phyloP scores from a whole-genome alignment of 2,113 vertebrate species.

The Nanorana parkeri region DNA sequence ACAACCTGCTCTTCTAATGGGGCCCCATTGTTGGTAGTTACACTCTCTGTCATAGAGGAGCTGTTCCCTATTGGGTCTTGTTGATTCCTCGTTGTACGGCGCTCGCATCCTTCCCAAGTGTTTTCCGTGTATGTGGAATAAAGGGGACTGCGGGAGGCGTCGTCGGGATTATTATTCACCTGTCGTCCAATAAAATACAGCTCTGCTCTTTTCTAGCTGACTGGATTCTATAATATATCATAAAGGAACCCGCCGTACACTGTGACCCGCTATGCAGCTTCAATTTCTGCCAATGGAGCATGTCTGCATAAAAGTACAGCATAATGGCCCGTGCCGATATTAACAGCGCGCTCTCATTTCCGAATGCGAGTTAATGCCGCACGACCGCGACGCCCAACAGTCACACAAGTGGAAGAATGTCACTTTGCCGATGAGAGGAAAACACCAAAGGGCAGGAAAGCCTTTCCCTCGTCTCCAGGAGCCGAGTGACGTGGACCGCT shows the following conservation, averaged over 20 bases:
- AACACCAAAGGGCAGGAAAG: conserved; percentile 19
- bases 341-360: conserved; percentile 52
- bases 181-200: conserved; percentile 66
- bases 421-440: not conserved
- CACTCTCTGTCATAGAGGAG: too few relatives aligned
- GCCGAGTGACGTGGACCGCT: too few relatives aligned
- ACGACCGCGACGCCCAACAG: conserved; percentile 10
- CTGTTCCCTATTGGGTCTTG: too few relatives aligned
- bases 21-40: too few relatives aligned
- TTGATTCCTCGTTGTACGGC: too few relatives aligned
- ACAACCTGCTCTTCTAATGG: too few relatives aligned
- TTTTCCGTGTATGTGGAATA: not conserved
- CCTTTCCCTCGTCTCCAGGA: not conserved
- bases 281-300: conserved; percentile 60
- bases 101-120: too few relatives aligned
- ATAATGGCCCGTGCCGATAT: conserved; percentile 41
- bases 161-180: conserved; percentile 61
- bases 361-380: conserved; percentile 59
- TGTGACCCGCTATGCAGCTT: conserved; percentile 54
- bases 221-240: conserved; percentile 56
- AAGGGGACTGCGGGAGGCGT: not conserved
- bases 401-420: not conserved
- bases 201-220: conserved; percentile 64
- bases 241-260: conserved; percentile 59
- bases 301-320: conserved; percentile 14